These are phyloP conservation scores for Lamellibrachia columna DNA, from an alignment of 2,888 invertebrate genomes.

Conservation along the genomic window DNA sequence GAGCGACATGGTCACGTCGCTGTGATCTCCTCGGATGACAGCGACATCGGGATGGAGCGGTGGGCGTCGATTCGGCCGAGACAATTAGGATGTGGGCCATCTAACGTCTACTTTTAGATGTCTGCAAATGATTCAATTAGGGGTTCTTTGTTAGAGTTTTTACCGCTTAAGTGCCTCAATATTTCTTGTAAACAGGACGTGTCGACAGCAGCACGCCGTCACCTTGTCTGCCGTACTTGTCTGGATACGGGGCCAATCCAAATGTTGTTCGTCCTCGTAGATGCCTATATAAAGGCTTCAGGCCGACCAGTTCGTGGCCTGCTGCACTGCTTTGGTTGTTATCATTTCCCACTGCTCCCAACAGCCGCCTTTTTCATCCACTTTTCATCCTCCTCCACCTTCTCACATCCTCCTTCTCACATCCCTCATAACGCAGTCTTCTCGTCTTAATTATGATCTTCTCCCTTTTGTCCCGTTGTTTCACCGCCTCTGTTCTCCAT, in stretches of 20 bases:
- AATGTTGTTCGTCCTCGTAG: not conserved
- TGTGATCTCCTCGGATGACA: not conserved
- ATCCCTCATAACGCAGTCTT: too few species aligned
- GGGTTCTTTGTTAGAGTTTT: not conserved
- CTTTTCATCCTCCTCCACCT: too few species aligned
- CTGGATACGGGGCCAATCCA: not conserved
- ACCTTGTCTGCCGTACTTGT: not conserved
- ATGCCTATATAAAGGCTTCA: too few species aligned
- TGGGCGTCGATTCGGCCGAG: not conserved
- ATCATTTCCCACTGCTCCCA: too few species aligned
- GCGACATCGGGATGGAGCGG: not conserved
- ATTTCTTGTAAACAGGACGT: not conserved
- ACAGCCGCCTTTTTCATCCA: too few species aligned
- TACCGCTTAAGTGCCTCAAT: not conserved
- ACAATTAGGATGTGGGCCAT: not conserved
- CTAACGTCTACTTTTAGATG: slow-evolving; percentile 3
- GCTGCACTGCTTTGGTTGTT: too few species aligned
- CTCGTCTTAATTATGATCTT: too few species aligned
- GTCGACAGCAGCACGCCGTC: not conserved
- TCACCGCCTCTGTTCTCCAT: too few species aligned
- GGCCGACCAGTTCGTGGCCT: too few species aligned
- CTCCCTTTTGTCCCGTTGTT: too few species aligned
- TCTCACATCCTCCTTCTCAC: too few species aligned
- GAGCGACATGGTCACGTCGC: not conserved
- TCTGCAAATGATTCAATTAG: slow-evolving; percentile 10